phyloP scores from a whole-genome alignment of 2,113 vertebrate species.

The Rynchops niger region DNA sequence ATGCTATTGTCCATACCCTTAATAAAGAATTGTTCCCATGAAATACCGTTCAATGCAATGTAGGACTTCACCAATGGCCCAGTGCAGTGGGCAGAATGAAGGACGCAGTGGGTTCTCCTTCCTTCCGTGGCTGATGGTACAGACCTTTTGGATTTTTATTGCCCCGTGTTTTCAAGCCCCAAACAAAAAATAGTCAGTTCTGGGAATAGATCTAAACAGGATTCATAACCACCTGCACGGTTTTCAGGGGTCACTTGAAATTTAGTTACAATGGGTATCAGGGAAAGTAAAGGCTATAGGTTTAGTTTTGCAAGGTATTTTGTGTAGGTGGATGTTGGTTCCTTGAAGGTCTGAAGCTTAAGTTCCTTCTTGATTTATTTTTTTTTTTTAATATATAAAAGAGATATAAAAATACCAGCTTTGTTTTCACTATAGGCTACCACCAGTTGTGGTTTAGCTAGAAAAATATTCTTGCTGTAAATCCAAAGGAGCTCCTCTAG shows the following conservation, averaged over 20 bases:
- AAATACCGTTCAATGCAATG: background rate
- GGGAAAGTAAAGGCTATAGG: background rate
- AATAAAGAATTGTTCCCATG: slow-evolving; percentile 19
- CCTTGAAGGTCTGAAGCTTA: background rate
- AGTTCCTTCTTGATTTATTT: background rate
- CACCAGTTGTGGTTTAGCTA: accelerated
- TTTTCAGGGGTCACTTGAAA: background rate
- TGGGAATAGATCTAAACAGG: background rate
- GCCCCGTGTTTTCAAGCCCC: background rate
- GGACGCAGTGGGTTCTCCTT: background rate
- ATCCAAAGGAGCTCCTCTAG: background rate
- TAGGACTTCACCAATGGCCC: background rate
- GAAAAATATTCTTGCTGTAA: background rate
- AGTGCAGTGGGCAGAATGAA: background rate
- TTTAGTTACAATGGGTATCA: background rate
- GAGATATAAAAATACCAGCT: background rate
- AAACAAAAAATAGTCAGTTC: background rate
- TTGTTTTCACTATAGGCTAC: background rate
- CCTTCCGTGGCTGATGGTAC: background rate
- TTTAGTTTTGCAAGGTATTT: background rate
- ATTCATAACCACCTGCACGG: background rate
- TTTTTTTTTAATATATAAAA: background rate
- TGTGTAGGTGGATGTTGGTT: background rate
- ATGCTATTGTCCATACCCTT: slow-evolving; percentile 45
- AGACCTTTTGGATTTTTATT: background rate